Evolutionary conservation across 2,797 vertebrate genomes (phyloP).

Genomic region (Iguana delicatissima): DNA sequence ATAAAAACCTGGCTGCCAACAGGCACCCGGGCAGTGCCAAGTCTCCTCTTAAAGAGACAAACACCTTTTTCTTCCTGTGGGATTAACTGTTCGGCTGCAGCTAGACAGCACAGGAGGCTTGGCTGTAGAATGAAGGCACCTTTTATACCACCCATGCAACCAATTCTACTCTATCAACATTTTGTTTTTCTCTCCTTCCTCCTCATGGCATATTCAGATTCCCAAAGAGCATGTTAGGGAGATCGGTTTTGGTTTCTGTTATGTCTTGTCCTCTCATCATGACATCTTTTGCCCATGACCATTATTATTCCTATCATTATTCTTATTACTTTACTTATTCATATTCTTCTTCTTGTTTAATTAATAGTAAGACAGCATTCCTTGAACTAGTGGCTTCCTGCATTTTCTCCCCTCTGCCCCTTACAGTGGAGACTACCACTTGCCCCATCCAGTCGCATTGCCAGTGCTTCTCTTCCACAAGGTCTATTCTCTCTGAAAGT

Average conservation of each 20-base stretch:
- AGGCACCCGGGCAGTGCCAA: slow-evolving; percentile 49
- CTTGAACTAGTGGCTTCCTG: not conserved
- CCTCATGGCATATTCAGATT: not conserved
- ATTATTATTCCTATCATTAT: not conserved
- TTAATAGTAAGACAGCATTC: not conserved
- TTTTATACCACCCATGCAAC: not conserved
- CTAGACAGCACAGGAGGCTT: not conserved
- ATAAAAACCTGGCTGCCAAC: slow-evolving; percentile 48
- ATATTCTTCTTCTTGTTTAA: not conserved
- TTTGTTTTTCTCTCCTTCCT: not conserved
- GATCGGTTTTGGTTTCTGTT: not conserved
- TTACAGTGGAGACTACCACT: not conserved
- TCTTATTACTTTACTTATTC: not conserved
- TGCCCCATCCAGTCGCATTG: not conserved
- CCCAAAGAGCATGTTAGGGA: not conserved
- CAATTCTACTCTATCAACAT: too few species aligned
- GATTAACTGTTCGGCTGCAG: slow-evolving; percentile 16
- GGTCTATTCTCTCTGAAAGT: not conserved
- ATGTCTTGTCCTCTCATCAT: not conserved
- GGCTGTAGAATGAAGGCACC: not conserved
- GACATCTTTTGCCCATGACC: not conserved
- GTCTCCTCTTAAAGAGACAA: slow-evolving; percentile 52
- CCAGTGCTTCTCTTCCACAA: not conserved
- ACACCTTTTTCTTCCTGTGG: slow-evolving; percentile 1
- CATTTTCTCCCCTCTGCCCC: not conserved